Conservation (phyloP, 1,140 invertebrate species). For the Drosophila nasuta region DNA sequence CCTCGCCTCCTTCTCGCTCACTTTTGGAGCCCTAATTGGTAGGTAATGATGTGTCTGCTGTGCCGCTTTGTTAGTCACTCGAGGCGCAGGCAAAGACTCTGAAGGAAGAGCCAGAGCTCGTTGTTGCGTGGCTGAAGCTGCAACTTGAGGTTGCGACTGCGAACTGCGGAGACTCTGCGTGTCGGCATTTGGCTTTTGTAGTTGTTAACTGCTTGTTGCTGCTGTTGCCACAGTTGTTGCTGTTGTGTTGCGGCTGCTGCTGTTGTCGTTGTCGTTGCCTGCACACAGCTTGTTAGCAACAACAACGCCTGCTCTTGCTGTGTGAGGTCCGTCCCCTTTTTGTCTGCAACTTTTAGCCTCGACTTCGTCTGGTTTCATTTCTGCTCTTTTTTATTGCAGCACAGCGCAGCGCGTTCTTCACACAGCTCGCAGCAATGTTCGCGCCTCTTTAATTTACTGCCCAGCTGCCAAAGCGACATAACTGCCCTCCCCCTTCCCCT, state of each 20-base stretch:
- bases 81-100: conserved; percentile 20
- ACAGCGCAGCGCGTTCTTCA: conserved; percentile 37
- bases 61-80: conserved; percentile 76
- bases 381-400: conserved; percentile 1
- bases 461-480: conserved; percentile 27
- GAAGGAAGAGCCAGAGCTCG: conserved; percentile 4
- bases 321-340: conserved; percentile 25
- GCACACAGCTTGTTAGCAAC: conserved; percentile 77
- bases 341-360: neutral
- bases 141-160: conserved; percentile 11
- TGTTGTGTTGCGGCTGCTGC: conserved; percentile 27
- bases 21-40: conserved; percentile 74
- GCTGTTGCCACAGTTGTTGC: conserved; percentile 24
- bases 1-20: conserved; percentile 8
- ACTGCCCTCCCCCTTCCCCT: neutral
- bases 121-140: conserved; percentile 59
- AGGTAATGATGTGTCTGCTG: conserved; percentile 83
- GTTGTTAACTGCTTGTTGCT: conserved; percentile 57
- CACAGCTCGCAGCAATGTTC: conserved; percentile 73
- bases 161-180: conserved; percentile 41
- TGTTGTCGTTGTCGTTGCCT: conserved; percentile 64
- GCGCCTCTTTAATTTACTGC: conserved; percentile 77
- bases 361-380: neutral
- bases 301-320: conserved; percentile 30
- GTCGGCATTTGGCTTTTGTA: conserved; percentile 71